phyloP scores from a whole-genome alignment of 2,888 invertebrate species.

The Yponomeuta sedellus region DNA sequence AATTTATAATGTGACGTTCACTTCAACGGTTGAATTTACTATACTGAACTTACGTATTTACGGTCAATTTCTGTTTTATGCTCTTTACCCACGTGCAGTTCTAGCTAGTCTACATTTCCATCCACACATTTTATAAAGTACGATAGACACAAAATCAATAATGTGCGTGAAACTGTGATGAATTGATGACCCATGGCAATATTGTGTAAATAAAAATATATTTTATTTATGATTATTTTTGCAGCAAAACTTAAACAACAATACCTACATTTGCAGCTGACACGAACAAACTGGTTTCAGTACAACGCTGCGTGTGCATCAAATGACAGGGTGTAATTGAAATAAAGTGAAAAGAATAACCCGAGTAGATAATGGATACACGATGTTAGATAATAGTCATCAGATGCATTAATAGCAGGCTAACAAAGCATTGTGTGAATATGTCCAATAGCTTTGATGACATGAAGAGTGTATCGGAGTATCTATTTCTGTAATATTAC shows the following conservation, averaged over 20 bases:
- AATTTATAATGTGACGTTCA: not conserved
- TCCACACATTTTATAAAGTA: too few species aligned
- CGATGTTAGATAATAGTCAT: not conserved
- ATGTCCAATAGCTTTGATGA: constrained; percentile 14
- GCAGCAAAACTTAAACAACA: not conserved
- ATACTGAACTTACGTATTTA: too few species aligned
- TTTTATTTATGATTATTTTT: not conserved
- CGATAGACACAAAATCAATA: too few species aligned
- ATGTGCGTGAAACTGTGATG: too few species aligned
- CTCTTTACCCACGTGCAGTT: too few species aligned
- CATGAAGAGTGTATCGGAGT: constrained; percentile 24
- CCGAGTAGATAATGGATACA: too few species aligned
- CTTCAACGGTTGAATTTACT: too few species aligned
- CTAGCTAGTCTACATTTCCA: too few species aligned
- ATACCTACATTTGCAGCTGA: not conserved
- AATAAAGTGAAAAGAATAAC: not conserved
- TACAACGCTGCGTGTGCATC: not conserved
- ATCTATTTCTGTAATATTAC: constrained; percentile 20
- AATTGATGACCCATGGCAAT: too few species aligned
- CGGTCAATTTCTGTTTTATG: too few species aligned
- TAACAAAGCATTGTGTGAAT: not conserved
- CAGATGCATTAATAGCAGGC: not conserved
- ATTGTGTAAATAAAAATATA: not conserved
- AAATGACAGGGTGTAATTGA: not conserved
- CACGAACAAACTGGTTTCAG: not conserved